phyloP scores from a whole-genome alignment of 2,113 vertebrate genomes.

The Eleginops maclovinus region DNA sequence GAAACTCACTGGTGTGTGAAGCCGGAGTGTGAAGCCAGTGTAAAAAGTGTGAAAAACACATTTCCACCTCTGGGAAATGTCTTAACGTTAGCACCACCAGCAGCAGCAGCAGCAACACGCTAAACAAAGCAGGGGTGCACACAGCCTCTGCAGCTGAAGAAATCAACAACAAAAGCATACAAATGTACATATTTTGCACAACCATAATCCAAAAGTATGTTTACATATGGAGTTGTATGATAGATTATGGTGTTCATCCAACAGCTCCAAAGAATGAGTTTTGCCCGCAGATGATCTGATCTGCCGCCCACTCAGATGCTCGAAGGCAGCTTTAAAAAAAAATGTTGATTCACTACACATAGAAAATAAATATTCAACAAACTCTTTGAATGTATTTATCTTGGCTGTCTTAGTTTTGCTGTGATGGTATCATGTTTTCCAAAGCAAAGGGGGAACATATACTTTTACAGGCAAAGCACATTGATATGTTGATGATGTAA shows the following conservation, averaged over 20 bases:
- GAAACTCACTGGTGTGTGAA: slow-evolving; percentile 47
- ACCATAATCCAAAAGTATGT: slow-evolving; percentile 40
- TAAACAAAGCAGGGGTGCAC: slow-evolving; percentile 19
- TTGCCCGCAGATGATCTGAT: slow-evolving; percentile 50
- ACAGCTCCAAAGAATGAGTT: slow-evolving; percentile 59
- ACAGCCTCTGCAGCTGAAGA: slow-evolving; percentile 25
- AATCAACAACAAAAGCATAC: slow-evolving; percentile 17
- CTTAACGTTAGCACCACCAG: slow-evolving; percentile 55
- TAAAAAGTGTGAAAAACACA: slow-evolving; percentile 47
- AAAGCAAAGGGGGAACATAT: slow-evolving; percentile 5
- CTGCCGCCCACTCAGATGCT: slow-evolving; percentile 48
- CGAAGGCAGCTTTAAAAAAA: slow-evolving; percentile 53
- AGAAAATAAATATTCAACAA: slow-evolving; percentile 18
- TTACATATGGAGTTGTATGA: slow-evolving; percentile 45
- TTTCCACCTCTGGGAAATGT: slow-evolving; percentile 60
- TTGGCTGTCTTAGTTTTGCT: slow-evolving; percentile 42
- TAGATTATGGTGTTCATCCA: slow-evolving; percentile 48
- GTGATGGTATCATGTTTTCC: background rate
- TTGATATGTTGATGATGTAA: background rate
- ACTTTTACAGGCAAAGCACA: slow-evolving; percentile 1
- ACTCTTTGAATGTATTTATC: slow-evolving; percentile 46
- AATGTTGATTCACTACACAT: slow-evolving; percentile 15
- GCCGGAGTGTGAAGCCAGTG: slow-evolving; percentile 2
- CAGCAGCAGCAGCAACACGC: background rate
- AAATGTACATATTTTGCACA: slow-evolving; percentile 42